Conservation (phyloP, 2,888 invertebrate species). For the Hyposoter didymator region DNA sequence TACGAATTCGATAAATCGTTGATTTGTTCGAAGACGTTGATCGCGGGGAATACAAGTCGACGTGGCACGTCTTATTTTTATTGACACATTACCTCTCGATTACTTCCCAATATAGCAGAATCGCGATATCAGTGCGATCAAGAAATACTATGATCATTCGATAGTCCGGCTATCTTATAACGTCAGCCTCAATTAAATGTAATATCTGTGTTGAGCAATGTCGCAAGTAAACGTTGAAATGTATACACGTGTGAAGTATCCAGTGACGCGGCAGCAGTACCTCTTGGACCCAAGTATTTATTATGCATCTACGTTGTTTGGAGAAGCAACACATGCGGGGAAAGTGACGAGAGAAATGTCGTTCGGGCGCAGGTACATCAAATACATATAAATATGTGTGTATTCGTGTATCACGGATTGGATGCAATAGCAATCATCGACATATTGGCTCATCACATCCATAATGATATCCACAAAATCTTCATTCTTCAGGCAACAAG, state of each 20-base stretch:
- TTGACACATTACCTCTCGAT: not conserved
- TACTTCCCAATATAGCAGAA: not conserved
- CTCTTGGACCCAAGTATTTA: not conserved
- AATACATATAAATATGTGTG: not conserved
- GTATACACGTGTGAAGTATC: not conserved
- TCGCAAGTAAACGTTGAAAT: slow-evolving; percentile 41
- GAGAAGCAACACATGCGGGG: slow-evolving; percentile 27
- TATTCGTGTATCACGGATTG: not conserved
- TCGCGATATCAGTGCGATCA: slow-evolving; percentile 23
- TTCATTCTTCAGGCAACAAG: not conserved
- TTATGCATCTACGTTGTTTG: not conserved
- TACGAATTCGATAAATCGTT: slow-evolving; percentile 7
- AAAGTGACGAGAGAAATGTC: slow-evolving; percentile 60
- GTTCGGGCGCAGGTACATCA: slow-evolving; percentile 42
- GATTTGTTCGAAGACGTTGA: not conserved
- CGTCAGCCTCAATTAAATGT: slow-evolving; percentile 54
- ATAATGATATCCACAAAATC: not conserved
- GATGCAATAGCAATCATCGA: slow-evolving; percentile 31
- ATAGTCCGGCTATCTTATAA: slow-evolving; percentile 43
- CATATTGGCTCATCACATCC: slow-evolving; percentile 4
- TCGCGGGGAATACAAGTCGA: not conserved
- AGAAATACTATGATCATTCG: slow-evolving; percentile 32
- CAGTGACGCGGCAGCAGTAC: too few relatives aligned
- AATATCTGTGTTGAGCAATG: slow-evolving; percentile 62
- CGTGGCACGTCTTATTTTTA: slow-evolving; percentile 15